phyloP scores from a whole-genome alignment of 1,140 invertebrate species.

The Cydia strobilella region DNA sequence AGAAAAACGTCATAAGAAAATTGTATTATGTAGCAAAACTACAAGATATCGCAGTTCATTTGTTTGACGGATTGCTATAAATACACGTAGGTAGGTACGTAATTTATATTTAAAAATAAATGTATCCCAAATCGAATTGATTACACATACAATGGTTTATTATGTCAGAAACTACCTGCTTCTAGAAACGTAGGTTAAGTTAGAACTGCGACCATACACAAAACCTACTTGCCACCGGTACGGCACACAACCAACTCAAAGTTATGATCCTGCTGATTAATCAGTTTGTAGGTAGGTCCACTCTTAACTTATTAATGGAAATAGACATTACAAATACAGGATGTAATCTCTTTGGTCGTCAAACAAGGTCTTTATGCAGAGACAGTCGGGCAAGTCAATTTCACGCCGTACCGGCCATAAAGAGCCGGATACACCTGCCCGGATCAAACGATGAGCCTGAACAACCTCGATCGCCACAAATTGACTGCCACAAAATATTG shows the following conservation, averaged over 20 bases:
- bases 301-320: background rate
- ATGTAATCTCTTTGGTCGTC: slow-evolving; percentile 47
- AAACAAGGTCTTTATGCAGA: slow-evolving; percentile 57
- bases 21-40: no score
- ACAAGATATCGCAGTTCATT: no score
- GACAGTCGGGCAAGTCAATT: slow-evolving; percentile 64
- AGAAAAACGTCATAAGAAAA: no score
- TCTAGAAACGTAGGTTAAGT: no score
- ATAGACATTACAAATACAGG: slow-evolving; percentile 22
- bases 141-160: no score
- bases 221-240: no score
- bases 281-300: background rate
- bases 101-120: no score
- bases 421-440: slow-evolving; percentile 51
- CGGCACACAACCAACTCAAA: background rate
- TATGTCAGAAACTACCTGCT: no score
- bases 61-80: no score
- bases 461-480: slow-evolving; percentile 46
- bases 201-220: no score
- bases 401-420: slow-evolving; percentile 52
- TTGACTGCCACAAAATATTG: slow-evolving; percentile 46
- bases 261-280: background rate
- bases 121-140: no score
- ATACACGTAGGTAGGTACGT: no score
- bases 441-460: slow-evolving; percentile 52